Conservation (phyloP, 2,888 invertebrate genomes). For the Platycheirus rosarum region DNA sequence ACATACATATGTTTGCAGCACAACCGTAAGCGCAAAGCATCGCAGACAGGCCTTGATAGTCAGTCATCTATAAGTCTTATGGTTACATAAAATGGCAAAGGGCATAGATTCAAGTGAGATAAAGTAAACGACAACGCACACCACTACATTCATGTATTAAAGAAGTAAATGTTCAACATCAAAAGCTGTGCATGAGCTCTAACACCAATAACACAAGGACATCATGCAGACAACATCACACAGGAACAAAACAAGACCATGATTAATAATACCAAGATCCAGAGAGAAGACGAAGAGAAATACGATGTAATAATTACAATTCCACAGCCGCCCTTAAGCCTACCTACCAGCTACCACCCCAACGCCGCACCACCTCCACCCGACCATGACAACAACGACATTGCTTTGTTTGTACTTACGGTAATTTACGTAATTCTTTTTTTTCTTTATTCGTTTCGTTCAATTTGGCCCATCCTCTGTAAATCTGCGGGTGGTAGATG, state of each 20-base stretch:
- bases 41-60: conserved; percentile 48
- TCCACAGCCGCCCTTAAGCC: conserved; percentile 60
- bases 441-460: conserved; percentile 26
- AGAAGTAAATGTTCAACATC: conserved; percentile 42
- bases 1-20: not conserved
- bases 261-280: conserved; percentile 71
- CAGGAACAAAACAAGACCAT: conserved; percentile 65
- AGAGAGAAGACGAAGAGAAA: conserved; percentile 72
- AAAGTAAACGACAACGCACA: conserved; percentile 49
- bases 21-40: conserved; percentile 12
- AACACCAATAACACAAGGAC: conserved; percentile 55
- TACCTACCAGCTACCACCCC: conserved; percentile 2
- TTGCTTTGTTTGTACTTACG: conserved; percentile 68
- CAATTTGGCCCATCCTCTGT: conserved; percentile 8
- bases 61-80: conserved; percentile 70
- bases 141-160: too few species aligned
- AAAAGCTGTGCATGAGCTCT: conserved; percentile 43
- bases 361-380: conserved; percentile 1
- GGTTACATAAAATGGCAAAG: conserved; percentile 69
- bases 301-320: conserved; percentile 74
- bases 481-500: conserved; percentile 52
- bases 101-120: conserved; percentile 53
- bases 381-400: conserved; percentile 12
- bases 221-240: conserved; percentile 30
- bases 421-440: conserved; percentile 51